Percentiles rank a stretch among this genome's conserved stretches.
Conservation (phyloP, 2,797 vertebrate species). For the Argya squamiceps region DNA sequence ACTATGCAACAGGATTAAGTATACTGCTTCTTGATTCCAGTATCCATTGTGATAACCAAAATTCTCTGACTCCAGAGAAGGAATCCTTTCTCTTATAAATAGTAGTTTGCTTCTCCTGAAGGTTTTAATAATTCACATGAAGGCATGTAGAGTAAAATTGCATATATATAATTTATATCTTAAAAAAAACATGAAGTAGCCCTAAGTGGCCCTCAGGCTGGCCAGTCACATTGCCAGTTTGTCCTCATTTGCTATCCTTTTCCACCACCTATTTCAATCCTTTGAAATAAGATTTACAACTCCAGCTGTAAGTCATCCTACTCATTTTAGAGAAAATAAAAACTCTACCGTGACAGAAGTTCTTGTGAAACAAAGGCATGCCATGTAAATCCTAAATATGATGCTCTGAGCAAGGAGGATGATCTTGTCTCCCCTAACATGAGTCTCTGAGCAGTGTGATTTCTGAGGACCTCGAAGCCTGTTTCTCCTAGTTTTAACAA, state of each 20-base stretch:
- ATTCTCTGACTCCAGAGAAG: not conserved
- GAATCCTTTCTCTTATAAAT: not conserved
- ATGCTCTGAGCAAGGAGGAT: not conserved
- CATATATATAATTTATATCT: not conserved
- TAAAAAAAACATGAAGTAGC: not conserved
- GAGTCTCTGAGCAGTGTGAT: not conserved
- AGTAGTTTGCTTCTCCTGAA: not conserved
- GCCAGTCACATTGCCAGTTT: not conserved
- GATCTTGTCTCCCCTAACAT: not conserved
- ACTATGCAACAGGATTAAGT: not conserved
- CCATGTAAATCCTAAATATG: not conserved
- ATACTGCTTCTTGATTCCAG: not conserved
- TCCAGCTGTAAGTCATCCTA: not conserved
- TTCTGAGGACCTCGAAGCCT: not conserved
- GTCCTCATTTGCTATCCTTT: not conserved
- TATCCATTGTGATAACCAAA: not conserved
- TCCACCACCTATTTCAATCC: not conserved
- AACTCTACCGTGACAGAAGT: not conserved
- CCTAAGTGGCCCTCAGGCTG: not conserved
- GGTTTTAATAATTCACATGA: not conserved
- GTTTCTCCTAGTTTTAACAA: not conserved
- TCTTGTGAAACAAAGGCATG: not conserved
- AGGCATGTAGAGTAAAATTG: not conserved
- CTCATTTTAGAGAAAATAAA: not conserved
- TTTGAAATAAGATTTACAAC: not conserved